Conservation (phyloP, 30 jellyfish, hydroid and myxozoan genomes). For the Aurelia aurita complex sp. Pacific region DNA sequence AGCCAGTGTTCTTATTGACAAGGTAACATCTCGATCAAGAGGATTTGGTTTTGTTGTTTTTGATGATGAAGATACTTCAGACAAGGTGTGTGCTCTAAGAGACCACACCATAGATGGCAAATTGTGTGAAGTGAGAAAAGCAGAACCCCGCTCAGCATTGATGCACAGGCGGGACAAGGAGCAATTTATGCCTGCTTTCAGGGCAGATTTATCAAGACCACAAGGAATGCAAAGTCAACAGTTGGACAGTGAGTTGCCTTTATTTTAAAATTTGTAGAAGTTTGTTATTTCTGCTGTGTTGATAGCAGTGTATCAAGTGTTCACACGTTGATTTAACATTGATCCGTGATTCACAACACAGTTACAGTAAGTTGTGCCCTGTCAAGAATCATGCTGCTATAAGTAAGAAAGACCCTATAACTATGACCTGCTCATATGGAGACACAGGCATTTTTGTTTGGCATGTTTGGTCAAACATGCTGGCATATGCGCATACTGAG, state of each 20-base stretch:
- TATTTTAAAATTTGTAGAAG: too few species aligned
- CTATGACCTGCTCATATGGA: too few species aligned
- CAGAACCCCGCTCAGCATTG: slow-evolving; percentile 80
- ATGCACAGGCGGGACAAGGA: slow-evolving; percentile 55
- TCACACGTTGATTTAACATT: too few species aligned
- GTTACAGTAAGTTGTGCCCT: too few species aligned
- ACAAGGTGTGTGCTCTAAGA: slow-evolving; percentile 81
- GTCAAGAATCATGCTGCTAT: too few species aligned
- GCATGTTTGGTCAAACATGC: too few species aligned
- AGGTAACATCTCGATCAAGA: slow-evolving; percentile 60
- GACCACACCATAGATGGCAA: slow-evolving; percentile 73
- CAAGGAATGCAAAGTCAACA: slow-evolving; percentile 10
- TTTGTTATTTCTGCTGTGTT: too few species aligned
- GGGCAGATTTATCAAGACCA: slow-evolving; percentile 5
- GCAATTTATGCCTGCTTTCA: background rate
- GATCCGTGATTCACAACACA: too few species aligned
- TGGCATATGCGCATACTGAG: too few species aligned
- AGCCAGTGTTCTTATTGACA: slow-evolving; percentile 75
- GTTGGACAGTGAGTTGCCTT: background rate
- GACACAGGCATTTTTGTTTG: too few species aligned
- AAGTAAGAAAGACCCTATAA: too few species aligned
- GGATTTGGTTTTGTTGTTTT: slow-evolving; percentile 96
- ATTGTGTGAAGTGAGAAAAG: slow-evolving; percentile 86
- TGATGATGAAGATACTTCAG: slow-evolving; percentile 96
- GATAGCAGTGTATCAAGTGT: too few species aligned